Percentiles rank a stretch among this genome's conserved stretches.
phyloP scores from a whole-genome alignment of 2,113 vertebrate genomes.

The Nerophis lumbriciformis region DNA sequence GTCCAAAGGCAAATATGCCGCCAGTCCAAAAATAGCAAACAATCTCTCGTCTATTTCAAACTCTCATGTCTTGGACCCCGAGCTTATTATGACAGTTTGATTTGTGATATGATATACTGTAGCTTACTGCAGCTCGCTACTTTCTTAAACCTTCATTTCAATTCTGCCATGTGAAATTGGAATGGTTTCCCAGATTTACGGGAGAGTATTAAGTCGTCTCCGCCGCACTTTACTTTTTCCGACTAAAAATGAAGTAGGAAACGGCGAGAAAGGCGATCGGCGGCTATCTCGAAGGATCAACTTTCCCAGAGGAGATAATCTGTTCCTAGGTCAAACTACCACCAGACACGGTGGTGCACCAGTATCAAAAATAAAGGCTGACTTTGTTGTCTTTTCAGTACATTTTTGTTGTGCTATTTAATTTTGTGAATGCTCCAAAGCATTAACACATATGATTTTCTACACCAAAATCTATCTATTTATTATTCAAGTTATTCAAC shows the following conservation, averaged over 20 bases:
- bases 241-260: background rate
- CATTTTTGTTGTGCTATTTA: no score
- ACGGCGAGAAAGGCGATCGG: background rate
- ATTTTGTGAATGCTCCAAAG: no score
- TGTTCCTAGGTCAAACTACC: no score
- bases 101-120: background rate
- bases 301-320: no score
- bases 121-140: background rate
- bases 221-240: background rate
- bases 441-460: no score
- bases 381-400: no score
- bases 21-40: constrained; percentile 86
- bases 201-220: background rate
- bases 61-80: constrained; percentile 60
- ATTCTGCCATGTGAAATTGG: background rate
- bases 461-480: no score
- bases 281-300: background rate
- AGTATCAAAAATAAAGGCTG: no score
- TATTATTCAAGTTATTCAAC: no score
- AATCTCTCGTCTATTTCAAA: constrained; percentile 81
- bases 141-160: background rate
- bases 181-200: background rate
- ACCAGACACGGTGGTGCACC: no score
- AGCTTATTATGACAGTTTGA: constrained; percentile 8
- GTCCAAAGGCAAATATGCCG: constrained; percentile 86